Evolutionary conservation across 2,797 vertebrate species (phyloP), one percentile per base, ranked within the genome.

Genomic region (Platalea minor): DNA sequence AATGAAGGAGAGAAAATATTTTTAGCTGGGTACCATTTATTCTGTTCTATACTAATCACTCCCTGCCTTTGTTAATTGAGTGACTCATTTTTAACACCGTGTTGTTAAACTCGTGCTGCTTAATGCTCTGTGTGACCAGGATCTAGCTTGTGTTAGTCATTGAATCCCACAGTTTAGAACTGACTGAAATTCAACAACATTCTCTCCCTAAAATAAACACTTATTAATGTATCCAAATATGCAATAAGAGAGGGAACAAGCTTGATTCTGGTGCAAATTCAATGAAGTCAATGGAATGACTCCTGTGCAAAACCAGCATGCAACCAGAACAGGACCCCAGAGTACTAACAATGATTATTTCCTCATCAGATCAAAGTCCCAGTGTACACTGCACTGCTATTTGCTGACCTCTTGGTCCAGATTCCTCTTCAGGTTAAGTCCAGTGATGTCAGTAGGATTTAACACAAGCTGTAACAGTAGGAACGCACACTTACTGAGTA

Each of bases 81-180:
- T 93, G 88, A 97, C 59, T 96, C 29, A 88, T 85, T 93, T 95
- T 95, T 94, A 94, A 92, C 75, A 85, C 45, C n/a, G 8, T 76
- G 35, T 80, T 85, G 61, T 89, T 96, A 87, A 92, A 91, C 57
- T 85, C 48, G 2, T 87, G 80, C 81, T 96, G 88, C 81, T 95
- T 93, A 76, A 48, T 92, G 53, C 63, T 90, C 51, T 68, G 48
- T 60, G 67, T 85, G 91, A 67, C 90, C 72, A 89, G 79, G 43
- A 91, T 85, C 72, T 70, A 24, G 1, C 57, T 61, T 56, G 13
- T 76, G 45, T 94, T 97, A 94, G 76, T 96, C 86, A 93, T n/a
- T 86, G 56, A 87, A 67, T 91, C 85, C n/a, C 53, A 93, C 35
- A 72, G 69, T 63, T 93, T 61, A 75, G 45, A 91, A 95, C 37